A percentile compares a stretch with the other conserved stretches of the same genome.
Conservation (phyloP, 1,140 invertebrate genomes). For the Lamellibrachia luymesi region DNA sequence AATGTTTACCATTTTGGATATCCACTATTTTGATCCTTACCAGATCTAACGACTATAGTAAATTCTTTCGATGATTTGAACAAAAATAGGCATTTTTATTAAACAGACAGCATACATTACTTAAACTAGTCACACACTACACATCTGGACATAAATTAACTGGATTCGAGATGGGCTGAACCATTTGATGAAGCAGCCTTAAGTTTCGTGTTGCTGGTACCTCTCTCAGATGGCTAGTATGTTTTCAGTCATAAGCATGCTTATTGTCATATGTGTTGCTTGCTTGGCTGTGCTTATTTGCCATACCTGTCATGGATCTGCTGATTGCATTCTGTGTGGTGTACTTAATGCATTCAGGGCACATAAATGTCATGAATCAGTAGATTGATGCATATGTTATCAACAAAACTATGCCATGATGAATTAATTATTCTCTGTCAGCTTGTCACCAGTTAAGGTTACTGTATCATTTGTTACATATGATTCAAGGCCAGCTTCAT, state of each 20-base stretch:
- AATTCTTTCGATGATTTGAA: too few species aligned
- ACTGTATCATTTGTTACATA: neutral
- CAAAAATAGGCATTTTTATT: too few species aligned
- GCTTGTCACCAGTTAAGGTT: neutral
- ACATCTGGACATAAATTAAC: too few species aligned
- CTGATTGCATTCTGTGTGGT: neutral
- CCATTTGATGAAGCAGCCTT: too few species aligned
- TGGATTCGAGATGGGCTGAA: too few species aligned
- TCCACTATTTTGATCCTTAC: too few species aligned
- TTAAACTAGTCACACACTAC: too few species aligned
- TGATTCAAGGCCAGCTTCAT: neutral
- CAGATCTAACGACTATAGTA: too few species aligned
- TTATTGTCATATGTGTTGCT: neutral
- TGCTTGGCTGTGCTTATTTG: neutral
- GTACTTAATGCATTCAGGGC: neutral
- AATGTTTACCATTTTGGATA: too few species aligned
- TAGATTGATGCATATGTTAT: neutral
- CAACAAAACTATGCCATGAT: neutral
- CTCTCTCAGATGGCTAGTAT: neutral
- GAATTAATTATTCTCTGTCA: neutral
- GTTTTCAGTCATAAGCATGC: neutral
- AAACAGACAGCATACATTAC: too few species aligned
- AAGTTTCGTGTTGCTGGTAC: too few species aligned
- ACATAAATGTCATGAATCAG: neutral
- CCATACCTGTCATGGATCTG: neutral